Base-by-base conservation (phyloP, 2,888 invertebrate species). In the Lucinisca nassula region DNA sequence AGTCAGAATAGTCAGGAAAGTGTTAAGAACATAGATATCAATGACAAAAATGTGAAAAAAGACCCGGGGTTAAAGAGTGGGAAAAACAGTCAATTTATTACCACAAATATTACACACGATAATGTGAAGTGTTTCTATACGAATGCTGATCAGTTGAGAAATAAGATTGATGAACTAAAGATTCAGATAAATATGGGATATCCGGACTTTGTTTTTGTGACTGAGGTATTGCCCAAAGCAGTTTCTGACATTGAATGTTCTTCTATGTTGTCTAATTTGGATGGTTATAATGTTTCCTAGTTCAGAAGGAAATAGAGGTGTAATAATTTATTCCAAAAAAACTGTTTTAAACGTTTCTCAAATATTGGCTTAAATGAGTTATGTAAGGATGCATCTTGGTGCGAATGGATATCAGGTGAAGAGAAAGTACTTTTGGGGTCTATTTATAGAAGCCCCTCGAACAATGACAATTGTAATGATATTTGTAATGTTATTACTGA, bases 161-260 rank as follows among this genome's bases (percentile, higher is more conserved):
- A 76, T 40, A 76, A 82, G n/a, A 55, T 82, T 37, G 76, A 76
- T 38, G 67, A 82, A 67, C 32, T 76, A 2, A 35, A 76, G 45
- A 21, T 61, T 0, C 82, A 67, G 61, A 67, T 76, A 61, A 14
- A 17, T 24, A 4, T 82, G 17, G 35, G 1, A 4, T 30, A 75
- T 12, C 81, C 81, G 38, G 81, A 81, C 40, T 58, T 74, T 32
- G 55, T 81, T 45, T 74, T 81, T 74, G 38, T 81, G 12, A 81
- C 58, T 24, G 81, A 74, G 24, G 74, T 81, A 27, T 51, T 58
- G 70, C 67, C 76, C 4, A 76, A 76, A 27, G 10, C 10, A 35
- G 37, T 27, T 6, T 14, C 12, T 67, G 67, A 67, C 24, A 24
- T 67, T 12, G 12, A 12, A 21, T 77, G 51, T 37, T 77, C 74